Evolutionary conservation across 2,888 invertebrate genomes (phyloP).

Genomic region (Drosophila austrosaltans): DNA sequence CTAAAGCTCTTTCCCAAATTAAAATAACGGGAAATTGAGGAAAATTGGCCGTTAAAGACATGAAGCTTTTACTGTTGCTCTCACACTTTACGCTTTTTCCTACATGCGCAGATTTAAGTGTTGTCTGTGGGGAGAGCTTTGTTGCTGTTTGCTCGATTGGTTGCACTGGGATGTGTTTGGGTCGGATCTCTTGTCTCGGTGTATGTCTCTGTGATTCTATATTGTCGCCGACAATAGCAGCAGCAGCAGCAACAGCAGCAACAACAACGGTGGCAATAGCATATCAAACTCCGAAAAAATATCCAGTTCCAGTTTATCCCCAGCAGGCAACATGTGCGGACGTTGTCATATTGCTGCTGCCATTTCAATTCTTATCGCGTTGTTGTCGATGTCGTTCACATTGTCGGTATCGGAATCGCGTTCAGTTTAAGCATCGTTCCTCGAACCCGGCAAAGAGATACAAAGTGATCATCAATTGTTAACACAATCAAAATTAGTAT

Average conservation of each 20-base stretch:
- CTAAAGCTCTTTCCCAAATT: conserved; percentile 14
- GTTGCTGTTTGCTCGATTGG: conserved; percentile 24
- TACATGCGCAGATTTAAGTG: conserved; percentile 44
- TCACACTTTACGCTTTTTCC: conserved; percentile 18
- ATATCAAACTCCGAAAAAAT: conserved; percentile 74
- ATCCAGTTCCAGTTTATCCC: conserved; percentile 83
- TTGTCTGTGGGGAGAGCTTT: conserved; percentile 51
- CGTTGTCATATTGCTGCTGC: conserved; percentile 67
- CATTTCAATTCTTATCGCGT: conserved; percentile 34
- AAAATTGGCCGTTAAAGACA: conserved; percentile 9
- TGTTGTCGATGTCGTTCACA: conserved; percentile 3
- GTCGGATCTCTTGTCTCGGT: conserved; percentile 49
- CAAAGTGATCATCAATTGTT: conserved; percentile 6
- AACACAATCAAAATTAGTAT: conserved; percentile 6
- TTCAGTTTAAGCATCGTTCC: conserved; percentile 38
- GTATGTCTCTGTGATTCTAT: conserved; percentile 65
- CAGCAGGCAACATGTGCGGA: conserved; percentile 83
- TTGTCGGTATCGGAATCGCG: conserved; percentile 30
- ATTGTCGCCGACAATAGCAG: conserved; percentile 6
- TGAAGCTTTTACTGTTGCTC: conserved; percentile 3
- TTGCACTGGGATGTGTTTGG: conserved; percentile 27
- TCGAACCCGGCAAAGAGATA: conserved; percentile 20
- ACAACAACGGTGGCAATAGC: conserved; percentile 44
- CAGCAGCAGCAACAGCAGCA: background rate
- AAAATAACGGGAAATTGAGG: conserved; percentile 41